Conservation (phyloP, 2,113 vertebrate genomes). For the Ceyx margarethae region DNA sequence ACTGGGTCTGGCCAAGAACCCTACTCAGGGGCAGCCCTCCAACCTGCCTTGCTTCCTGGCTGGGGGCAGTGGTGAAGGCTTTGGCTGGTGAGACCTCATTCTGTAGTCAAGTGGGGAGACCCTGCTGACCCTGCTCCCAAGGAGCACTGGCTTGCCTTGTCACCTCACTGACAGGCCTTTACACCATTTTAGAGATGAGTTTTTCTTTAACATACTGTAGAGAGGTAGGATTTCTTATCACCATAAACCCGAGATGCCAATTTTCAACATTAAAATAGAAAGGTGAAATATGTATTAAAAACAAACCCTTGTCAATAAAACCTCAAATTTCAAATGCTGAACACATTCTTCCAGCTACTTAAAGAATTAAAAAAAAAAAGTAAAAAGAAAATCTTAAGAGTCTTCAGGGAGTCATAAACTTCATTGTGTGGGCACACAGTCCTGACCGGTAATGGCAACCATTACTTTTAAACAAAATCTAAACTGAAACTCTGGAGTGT, state of each 20-base stretch:
- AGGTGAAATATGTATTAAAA: not conserved
- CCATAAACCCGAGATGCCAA: fast-evolving
- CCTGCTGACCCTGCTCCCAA: not conserved
- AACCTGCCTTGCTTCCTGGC: not conserved
- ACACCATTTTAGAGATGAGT: not conserved
- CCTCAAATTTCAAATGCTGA: not conserved
- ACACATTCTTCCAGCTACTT: not conserved
- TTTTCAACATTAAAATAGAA: not conserved
- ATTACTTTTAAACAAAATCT: not conserved
- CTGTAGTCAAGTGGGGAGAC: not conserved
- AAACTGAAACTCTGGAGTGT: not conserved
- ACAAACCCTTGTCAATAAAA: not conserved
- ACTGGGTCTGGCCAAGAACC: not conserved
- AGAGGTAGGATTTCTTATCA: not conserved
- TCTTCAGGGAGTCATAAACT: not conserved
- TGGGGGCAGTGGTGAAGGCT: not conserved
- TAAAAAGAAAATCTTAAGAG: not conserved
- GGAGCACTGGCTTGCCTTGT: not conserved
- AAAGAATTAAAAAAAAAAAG: not conserved
- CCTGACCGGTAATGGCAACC: not conserved
- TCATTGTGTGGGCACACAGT: not conserved
- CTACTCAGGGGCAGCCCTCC: not conserved
- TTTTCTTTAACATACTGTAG: not conserved
- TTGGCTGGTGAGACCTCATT: not conserved
- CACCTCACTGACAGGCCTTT: not conserved